A percentile compares a stretch with the other conserved stretches of the same genome.
Conservation (phyloP, 2,113 vertebrate species). For the Lamprologus ornatipinnis region DNA sequence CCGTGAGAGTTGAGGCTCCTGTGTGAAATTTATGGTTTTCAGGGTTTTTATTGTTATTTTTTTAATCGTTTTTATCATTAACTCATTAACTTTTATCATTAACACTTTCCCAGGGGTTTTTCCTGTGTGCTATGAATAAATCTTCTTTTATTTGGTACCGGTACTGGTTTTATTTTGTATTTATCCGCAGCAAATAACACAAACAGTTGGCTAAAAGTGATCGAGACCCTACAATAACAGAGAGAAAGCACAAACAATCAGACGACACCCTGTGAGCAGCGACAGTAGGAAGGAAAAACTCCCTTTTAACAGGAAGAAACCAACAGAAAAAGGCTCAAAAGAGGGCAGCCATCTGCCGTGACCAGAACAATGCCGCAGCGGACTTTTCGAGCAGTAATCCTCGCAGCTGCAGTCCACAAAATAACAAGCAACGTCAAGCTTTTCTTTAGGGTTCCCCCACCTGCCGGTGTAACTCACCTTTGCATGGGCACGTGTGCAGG, state of each 20-base stretch:
- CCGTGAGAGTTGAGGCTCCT: rapidly evolving
- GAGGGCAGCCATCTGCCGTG: rapidly evolving
- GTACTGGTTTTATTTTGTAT: background rate
- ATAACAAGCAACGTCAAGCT: rapidly evolving
- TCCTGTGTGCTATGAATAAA: rapidly evolving
- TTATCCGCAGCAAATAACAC: rapidly evolving
- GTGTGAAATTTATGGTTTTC: background rate
- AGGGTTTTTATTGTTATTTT: background rate
- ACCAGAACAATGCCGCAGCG: background rate
- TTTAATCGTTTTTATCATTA: background rate
- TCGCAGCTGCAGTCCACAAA: background rate
- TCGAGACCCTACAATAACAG: background rate
- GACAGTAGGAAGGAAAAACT: rapidly evolving
- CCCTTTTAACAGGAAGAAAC: background rate
- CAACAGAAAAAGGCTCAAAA: background rate
- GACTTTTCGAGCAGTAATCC: background rate
- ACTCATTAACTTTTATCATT: background rate
- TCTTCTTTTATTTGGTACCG: rapidly evolving
- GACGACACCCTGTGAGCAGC: background rate
- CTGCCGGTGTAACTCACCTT: slow-evolving; percentile 72
- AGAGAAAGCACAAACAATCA: rapidly evolving
- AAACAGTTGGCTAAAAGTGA: background rate
- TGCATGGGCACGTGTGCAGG: slow-evolving; percentile 96
- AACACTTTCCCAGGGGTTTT: background rate
- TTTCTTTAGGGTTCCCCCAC: rapidly evolving